Base-by-base conservation (phyloP, 2,113 vertebrate species). In the Pitta sordida region DNA sequence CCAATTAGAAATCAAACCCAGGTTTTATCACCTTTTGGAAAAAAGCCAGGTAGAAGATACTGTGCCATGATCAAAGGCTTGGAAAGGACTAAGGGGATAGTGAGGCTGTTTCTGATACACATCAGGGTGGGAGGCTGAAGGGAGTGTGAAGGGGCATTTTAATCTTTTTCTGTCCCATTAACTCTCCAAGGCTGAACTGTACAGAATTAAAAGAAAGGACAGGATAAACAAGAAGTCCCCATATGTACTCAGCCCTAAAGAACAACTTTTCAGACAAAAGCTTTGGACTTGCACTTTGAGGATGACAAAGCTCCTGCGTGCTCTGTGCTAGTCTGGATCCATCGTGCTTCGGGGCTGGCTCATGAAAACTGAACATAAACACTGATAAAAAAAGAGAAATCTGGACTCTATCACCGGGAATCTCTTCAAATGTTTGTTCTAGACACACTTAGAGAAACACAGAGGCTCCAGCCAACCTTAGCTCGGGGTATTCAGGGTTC, bases 141-240 rank as follows among this genome's bases (percentile, higher is more conserved):
- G 91, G 73, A 6, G 58, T 12, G 56, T 22, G 58, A 92, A 91
- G 89, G 88, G 89, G 29, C 69, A 89, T 91, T 93, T 95, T 89
- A 71, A 90, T 95, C 94, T 89, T 91, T 91, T 89, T 77, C 84
- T 76, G 94, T 85, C 81, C 95, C 82, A 92, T 87, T 92, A 93
- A 63, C 91, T 84, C 84, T 73, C 70, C 81, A 43, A 69, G 77
- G 77, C 92, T 52, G 73, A 81, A 41, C 22, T 24, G 51, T 4
- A 85, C 23, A 62, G 68, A 91, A 92, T 30, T 76, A 82, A 89
- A 88, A 81, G 86, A 51, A 88, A 93, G 93, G 65, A 24, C 91
- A 84, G 70, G 94, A 92, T 87, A 95, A 94, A 95, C 91, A 92
- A 84, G 62, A 84, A 89, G 91, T 87, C 78, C 82, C 70, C 78